Evolutionary conservation across 2,113 vertebrate species (phyloP).

Genomic region (Strix uralensis): DNA sequence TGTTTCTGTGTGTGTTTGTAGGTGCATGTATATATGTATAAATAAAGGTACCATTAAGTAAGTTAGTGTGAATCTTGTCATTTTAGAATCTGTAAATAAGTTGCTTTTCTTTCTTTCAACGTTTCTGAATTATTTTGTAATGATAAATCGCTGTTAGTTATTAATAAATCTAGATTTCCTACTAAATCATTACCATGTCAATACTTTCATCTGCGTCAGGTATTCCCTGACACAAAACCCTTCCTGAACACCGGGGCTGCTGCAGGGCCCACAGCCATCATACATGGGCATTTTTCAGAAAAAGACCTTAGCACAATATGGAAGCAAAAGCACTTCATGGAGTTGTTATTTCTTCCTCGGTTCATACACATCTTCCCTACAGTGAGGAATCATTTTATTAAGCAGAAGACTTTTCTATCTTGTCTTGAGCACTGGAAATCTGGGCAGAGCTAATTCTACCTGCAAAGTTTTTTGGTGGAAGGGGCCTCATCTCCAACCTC

Average conservation of each 20-base stretch:
- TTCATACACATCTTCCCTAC: too few relatives aligned
- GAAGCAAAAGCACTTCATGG: neutral
- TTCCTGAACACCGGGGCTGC: neutral
- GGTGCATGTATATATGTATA: too few relatives aligned
- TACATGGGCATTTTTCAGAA: neutral
- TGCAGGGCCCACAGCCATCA: accelerated
- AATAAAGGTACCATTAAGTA: too few relatives aligned
- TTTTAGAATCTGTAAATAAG: too few relatives aligned
- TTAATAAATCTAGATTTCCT: too few relatives aligned
- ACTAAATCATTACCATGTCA: too few relatives aligned
- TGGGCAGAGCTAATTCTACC: neutral
- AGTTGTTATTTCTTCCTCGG: neutral
- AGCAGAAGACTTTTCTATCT: neutral
- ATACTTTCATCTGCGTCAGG: too few relatives aligned
- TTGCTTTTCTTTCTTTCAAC: too few relatives aligned
- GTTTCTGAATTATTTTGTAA: too few relatives aligned
- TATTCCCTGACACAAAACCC: neutral
- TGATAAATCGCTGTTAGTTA: too few relatives aligned
- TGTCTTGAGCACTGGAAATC: neutral
- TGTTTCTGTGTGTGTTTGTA: too few relatives aligned
- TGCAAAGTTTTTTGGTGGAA: neutral
- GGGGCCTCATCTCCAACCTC: neutral
- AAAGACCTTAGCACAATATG: accelerated
- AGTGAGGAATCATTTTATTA: neutral
- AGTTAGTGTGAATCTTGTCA: too few relatives aligned